Evolutionary conservation across 53 echinoderm and acorn worm species (phyloP).

Genomic region (Temnopleurus reevesii): DNA sequence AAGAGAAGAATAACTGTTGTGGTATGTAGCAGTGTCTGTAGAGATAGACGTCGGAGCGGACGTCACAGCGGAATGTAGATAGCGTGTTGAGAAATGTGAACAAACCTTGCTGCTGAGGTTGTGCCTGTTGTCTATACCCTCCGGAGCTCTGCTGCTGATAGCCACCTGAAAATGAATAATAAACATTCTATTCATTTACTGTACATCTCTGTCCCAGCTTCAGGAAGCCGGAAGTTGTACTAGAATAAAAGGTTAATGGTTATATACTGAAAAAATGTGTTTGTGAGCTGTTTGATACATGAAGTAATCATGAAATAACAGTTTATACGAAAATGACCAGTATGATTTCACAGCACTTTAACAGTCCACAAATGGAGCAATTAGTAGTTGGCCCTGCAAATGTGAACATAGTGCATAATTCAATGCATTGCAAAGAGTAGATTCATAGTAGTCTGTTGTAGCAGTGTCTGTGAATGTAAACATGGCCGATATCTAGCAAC

Average conservation of each 20-base stretch:
- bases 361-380: neutral
- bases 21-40: no score
- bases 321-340: no score
- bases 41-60: no score
- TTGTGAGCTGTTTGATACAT: no score
- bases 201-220: neutral
- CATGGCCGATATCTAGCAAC: neutral
- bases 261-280: no score
- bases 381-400: conserved; percentile 6
- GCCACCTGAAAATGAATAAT: neutral
- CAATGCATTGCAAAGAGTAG: neutral
- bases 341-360: no score
- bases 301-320: no score
- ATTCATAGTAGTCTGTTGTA: neutral
- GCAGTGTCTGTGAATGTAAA: no score
- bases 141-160: conserved; percentile 23
- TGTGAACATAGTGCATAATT: neutral
- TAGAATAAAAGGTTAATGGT: no score
- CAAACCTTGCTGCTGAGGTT: conserved; percentile 29
- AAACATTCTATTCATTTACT: neutral
- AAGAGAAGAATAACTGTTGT: neutral
- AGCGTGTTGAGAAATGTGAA: neutral
- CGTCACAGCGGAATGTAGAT: neutral
- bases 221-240: neutral
- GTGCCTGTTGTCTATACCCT: conserved; percentile 26